phyloP scores from a whole-genome alignment of 2,888 invertebrate species.

The Pheosia tremula region DNA sequence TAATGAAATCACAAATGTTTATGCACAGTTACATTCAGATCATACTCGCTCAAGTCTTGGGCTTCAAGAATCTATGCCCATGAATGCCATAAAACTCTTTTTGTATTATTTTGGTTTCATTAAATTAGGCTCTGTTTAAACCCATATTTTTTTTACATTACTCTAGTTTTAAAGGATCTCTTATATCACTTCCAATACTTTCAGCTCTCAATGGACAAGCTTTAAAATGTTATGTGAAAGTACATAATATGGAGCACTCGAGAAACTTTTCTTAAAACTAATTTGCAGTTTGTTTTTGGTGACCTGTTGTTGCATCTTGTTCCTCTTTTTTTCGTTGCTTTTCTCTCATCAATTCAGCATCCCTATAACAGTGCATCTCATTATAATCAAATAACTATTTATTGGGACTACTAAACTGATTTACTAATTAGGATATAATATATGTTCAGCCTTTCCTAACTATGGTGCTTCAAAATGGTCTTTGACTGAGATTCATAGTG shows the following conservation, averaged over 20 bases:
- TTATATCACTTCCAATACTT: constrained; percentile 63
- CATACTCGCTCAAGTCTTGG: constrained; percentile 40
- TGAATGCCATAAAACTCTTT: constrained; percentile 46
- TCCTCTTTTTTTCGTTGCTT: constrained; percentile 92
- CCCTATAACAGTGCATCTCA: constrained; percentile 80
- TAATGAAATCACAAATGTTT: constrained; percentile 13
- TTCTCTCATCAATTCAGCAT: constrained; percentile 95
- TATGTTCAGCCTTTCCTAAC: too few species aligned
- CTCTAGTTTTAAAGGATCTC: constrained; percentile 56
- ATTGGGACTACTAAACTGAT: too few species aligned
- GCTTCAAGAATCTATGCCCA: constrained; percentile 38
- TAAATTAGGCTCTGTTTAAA: constrained; percentile 60
- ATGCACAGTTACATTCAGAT: constrained; percentile 50
- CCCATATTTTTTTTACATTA: constrained; percentile 50
- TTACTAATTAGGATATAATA: too few species aligned
- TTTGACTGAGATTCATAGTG: too few species aligned
- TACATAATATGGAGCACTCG: constrained; percentile 53
- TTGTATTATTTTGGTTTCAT: constrained; percentile 45
- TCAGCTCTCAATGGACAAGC: constrained; percentile 55
- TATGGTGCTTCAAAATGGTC: too few species aligned
- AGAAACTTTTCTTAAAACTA: constrained; percentile 44
- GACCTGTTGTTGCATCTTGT: constrained; percentile 54
- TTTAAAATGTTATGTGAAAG: constrained; percentile 52
- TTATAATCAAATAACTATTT: too few species aligned
- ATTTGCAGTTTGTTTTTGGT: constrained; percentile 68